phyloP scores from a whole-genome alignment of 2,888 invertebrate genomes.

The Drosophila setosimentum region DNA sequence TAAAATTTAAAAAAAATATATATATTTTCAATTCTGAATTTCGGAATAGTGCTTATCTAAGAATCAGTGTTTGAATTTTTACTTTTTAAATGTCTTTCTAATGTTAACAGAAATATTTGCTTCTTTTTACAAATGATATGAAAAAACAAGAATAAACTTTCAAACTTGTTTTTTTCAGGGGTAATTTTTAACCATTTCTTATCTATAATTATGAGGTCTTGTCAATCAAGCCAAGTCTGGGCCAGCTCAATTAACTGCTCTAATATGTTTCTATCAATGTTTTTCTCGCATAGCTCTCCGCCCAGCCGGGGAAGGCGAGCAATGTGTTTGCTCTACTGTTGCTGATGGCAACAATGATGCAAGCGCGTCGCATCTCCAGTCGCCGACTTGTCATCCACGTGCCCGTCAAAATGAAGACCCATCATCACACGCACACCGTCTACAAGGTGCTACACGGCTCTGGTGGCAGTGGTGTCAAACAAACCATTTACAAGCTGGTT shows the following conservation, averaged over 20 bases:
- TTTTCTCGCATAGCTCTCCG: slow-evolving; percentile 32
- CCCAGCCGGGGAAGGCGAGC: slow-evolving; percentile 26
- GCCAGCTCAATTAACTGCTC: not conserved
- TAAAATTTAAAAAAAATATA: not conserved
- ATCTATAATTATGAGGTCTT: too few relatives aligned
- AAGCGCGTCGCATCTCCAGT: slow-evolving; percentile 85
- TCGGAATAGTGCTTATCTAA: not conserved
- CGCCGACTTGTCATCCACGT: slow-evolving; percentile 92
- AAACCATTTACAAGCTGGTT: slow-evolving; percentile 79
- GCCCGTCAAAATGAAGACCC: slow-evolving; percentile 91
- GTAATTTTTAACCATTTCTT: too few relatives aligned
- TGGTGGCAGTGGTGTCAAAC: slow-evolving; percentile 86
- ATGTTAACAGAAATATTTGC: not conserved
- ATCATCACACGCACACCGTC: slow-evolving; percentile 90
- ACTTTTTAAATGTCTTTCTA: not conserved
- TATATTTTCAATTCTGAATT: too few relatives aligned
- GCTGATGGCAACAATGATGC: slow-evolving; percentile 52
- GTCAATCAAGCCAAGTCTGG: too few relatives aligned
- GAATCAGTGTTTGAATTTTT: not conserved
- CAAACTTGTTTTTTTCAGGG: too few relatives aligned
- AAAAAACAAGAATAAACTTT: not conserved
- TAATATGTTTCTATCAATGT: not conserved
- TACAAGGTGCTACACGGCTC: slow-evolving; percentile 90
- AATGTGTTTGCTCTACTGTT: slow-evolving; percentile 49
- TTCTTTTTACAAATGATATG: not conserved